phyloP scores from a whole-genome alignment of 1,140 invertebrate species.

The Drosophila nikananu region DNA sequence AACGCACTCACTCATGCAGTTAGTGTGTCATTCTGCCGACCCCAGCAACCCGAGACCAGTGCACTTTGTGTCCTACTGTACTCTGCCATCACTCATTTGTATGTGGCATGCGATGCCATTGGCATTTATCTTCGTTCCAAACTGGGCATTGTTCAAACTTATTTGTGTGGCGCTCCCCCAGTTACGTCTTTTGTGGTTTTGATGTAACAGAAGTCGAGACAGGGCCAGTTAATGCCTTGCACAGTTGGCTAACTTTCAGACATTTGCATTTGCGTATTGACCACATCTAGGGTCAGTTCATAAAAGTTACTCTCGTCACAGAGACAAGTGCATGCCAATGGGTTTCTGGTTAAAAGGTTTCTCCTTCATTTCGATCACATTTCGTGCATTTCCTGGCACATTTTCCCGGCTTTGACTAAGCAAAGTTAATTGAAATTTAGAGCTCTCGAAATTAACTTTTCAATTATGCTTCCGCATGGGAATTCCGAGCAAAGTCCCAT shows the following conservation, averaged over 20 bases:
- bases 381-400: not conserved
- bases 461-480: conserved; percentile 40
- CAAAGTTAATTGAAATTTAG: conserved; percentile 53
- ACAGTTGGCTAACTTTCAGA: conserved; percentile 13
- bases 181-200: conserved; percentile 15
- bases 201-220: conserved; percentile 17
- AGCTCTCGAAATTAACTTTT: conserved; percentile 54
- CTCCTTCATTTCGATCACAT: conserved; percentile 7
- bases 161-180: conserved; percentile 13
- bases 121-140: conserved; percentile 74
- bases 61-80: conserved; percentile 45
- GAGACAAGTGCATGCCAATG: not conserved
- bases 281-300: conserved; percentile 16
- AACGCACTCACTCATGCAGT: conserved; percentile 77
- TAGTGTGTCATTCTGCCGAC: conserved; percentile 60
- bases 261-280: conserved; percentile 18
- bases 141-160: conserved; percentile 35
- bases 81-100: conserved; percentile 66
- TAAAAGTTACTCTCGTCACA: conserved; percentile 9
- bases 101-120: conserved; percentile 30
- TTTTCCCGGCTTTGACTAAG: not conserved
- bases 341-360: not conserved
- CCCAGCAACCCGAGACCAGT: conserved; percentile 22
- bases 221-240: conserved; percentile 17
- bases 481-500: conserved; percentile 7